Percentiles rank a stretch among this genome's conserved stretches.
Conservation (phyloP, 2,797 vertebrate genomes). For the Tinamus major region DNA sequence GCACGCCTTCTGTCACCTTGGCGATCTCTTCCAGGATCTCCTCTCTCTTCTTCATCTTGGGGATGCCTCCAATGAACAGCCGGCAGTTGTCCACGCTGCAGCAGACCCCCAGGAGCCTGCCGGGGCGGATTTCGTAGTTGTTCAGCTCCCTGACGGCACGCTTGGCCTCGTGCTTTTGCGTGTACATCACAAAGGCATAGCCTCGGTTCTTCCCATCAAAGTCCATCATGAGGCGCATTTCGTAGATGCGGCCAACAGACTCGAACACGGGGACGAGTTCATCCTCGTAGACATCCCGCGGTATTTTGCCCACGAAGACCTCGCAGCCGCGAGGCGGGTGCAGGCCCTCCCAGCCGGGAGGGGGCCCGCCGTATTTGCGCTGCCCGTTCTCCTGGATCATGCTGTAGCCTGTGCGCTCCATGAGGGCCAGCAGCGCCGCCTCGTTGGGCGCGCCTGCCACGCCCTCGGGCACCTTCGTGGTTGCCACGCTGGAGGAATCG, state of each 20-base stretch:
- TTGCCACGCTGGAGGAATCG: constrained; percentile 81
- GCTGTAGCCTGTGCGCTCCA: constrained; percentile 92
- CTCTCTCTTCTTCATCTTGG: constrained; percentile 99
- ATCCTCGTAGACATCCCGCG: constrained; percentile 96
- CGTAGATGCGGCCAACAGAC: constrained; percentile 93
- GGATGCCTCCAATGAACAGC: constrained; percentile 98
- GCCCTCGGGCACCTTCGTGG: constrained; percentile 86
- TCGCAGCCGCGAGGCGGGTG: constrained; percentile 94
- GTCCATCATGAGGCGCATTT: constrained; percentile 99
- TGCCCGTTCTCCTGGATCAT: constrained; percentile 99
- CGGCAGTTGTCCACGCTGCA: constrained; percentile 98
- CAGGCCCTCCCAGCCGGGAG: constrained; percentile 91
- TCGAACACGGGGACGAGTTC: constrained; percentile 97
- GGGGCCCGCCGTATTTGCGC: constrained; percentile 94
- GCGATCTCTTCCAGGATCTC: constrained; percentile 98
- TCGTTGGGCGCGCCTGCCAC: constrained; percentile 92
- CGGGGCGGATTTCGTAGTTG: constrained; percentile 96
- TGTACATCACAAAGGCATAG: constrained; percentile 98
- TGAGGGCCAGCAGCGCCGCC: constrained; percentile 88
- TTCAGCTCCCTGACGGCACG: constrained; percentile 96
- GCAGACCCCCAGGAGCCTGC: constrained; percentile 95
- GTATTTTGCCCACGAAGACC: constrained; percentile 98
- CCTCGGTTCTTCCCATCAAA: constrained; percentile 98
- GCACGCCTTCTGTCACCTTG: constrained; percentile 96
- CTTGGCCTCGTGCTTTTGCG: constrained; percentile 95